Base-by-base conservation (phyloP, 2,113 vertebrate genomes). In the Myiozetetes cayanensis region DNA sequence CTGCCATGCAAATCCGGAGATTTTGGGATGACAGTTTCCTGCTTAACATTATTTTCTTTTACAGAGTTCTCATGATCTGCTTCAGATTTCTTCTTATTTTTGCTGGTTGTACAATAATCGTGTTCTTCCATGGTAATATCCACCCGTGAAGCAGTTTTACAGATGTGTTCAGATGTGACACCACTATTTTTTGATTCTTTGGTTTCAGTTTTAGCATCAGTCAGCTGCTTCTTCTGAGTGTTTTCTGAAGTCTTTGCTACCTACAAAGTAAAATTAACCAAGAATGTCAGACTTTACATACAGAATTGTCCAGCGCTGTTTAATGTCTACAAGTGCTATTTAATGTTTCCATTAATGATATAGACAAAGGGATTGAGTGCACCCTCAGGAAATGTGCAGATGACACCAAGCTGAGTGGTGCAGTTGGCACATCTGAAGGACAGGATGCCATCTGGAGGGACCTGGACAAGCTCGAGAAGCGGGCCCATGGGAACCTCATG, bases 41-140 rank as follows among this genome's bases (percentile, higher is more conserved):
- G 74, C 21, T 94, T 77, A 91, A 78, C 17, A 24, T 94, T 56
- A 39, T 66, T 73, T 44, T 91, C 73, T 80, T 87, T 85, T 61
- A 89, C 59, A 80, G 59, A 68, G 22, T 39, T 76, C 66, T 86
- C 25, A 47, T 18, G 2, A 62, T 88, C 88, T 79, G 75, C 93
- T 85, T 91, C 97, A 80, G 85, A n/a, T 71, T 92, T 93, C 71
- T 14, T 73, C 14, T 37, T 90, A 30, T 46, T 87, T 96, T 90
- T 97, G 55, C n/a, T 96, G 47, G 85, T n/a, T 81, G 98, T 94
- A 96, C 77, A 97, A 50, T 98, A 98, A 91, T 98, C 97, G 67
- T 98, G 97, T 17, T 98, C 98, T 91, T 98, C 97, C 90, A 97
- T 96, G 52, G 97, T 24, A 4, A 98, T 97, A 63, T 94, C 68